Conservation (phyloP, 2,113 vertebrate genomes). For the Tursiops truncatus region DNA sequence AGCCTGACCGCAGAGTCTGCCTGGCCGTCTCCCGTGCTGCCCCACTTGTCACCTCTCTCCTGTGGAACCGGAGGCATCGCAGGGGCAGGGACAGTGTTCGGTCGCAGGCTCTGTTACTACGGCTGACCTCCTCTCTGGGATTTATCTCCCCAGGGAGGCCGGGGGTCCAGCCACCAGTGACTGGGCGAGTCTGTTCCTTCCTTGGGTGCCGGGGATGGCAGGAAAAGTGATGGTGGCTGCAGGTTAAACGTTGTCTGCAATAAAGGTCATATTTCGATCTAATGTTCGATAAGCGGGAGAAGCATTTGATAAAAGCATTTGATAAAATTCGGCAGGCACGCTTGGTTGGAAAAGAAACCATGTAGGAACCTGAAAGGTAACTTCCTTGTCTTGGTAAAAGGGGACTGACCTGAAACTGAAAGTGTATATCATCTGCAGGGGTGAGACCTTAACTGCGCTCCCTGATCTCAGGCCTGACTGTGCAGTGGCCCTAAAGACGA, state of each 20-base stretch:
- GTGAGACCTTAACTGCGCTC: fast-evolving
- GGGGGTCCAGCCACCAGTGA: not conserved
- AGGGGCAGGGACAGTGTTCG: fast-evolving
- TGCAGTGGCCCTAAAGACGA: too few relatives aligned
- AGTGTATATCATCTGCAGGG: fast-evolving
- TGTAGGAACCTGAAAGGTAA: not conserved
- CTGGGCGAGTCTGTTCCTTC: fast-evolving
- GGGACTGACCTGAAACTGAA: fast-evolving
- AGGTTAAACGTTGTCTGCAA: fast-evolving
- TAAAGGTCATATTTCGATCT: not conserved
- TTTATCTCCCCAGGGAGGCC: not conserved
- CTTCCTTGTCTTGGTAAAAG: fast-evolving
- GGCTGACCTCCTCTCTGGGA: not conserved
- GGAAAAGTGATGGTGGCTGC: not conserved
- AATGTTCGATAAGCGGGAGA: not conserved
- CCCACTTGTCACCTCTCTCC: not conserved
- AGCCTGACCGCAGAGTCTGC: not conserved
- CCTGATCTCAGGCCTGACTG: fast-evolving
- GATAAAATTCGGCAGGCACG: not conserved
- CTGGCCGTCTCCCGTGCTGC: fast-evolving
- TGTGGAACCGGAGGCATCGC: fast-evolving
- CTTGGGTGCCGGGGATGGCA: not conserved
- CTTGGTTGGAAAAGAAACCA: not conserved
- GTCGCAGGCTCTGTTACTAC: not conserved
- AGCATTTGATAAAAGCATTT: not conserved